Conservation (phyloP, 2,888 invertebrate species). For the Carcina quercana region DNA sequence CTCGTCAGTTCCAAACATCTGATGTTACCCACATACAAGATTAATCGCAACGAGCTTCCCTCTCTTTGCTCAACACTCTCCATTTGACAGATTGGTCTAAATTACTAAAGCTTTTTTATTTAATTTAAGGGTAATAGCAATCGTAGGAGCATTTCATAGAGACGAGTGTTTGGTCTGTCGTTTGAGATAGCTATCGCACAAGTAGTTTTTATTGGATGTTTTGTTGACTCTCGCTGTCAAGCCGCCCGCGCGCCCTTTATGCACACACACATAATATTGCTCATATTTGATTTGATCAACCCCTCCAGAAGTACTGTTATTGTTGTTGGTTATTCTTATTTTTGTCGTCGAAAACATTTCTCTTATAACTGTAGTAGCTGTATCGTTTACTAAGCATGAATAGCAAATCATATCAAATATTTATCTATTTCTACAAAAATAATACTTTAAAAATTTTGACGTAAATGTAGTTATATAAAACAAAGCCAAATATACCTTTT, state of each 20-base stretch:
- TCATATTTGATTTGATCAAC: constrained; percentile 57
- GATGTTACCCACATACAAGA: constrained; percentile 53
- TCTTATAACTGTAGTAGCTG: too few relatives aligned
- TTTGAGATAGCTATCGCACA: constrained; percentile 33
- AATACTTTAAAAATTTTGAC: too few relatives aligned
- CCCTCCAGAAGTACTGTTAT: constrained; percentile 32
- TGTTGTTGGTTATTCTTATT: constrained; percentile 16
- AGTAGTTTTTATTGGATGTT: constrained; percentile 69
- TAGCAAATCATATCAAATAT: too few relatives aligned
- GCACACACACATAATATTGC: constrained; percentile 57
- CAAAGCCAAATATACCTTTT: too few relatives aligned
- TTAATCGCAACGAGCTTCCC: constrained; percentile 47
- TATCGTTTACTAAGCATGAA: too few relatives aligned
- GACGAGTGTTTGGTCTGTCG: constrained; percentile 41
- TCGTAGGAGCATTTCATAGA: constrained; percentile 39
- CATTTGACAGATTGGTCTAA: constrained; percentile 60
- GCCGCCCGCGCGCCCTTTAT: constrained; percentile 45
- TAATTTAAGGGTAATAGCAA: constrained; percentile 63
- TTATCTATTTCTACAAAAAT: too few relatives aligned
- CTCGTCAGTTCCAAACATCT: constrained; percentile 28
- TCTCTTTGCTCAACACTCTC: constrained; percentile 71
- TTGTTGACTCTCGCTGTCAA: constrained; percentile 53
- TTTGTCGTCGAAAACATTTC: too few relatives aligned
- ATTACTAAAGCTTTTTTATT: constrained; percentile 57
- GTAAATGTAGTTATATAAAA: too few relatives aligned